Evolutionary conservation across 2,888 invertebrate genomes (phyloP).

Genomic region (Acronicta alni): DNA sequence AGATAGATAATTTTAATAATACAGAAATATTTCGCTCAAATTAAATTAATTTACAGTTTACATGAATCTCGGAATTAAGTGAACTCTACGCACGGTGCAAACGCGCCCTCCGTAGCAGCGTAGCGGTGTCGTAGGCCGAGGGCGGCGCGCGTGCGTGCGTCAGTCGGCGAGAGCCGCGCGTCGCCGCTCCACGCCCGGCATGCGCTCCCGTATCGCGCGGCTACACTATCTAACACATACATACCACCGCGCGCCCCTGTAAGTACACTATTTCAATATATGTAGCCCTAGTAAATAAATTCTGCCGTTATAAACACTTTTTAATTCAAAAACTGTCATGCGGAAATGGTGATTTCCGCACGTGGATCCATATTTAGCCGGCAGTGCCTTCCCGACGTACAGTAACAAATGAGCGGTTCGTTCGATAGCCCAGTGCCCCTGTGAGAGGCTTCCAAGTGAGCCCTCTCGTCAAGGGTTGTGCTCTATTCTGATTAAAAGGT

Average conservation of each 20-base stretch:
- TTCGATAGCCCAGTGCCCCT: conserved; percentile 89
- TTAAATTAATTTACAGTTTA: conserved; percentile 42
- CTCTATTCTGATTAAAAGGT: conserved; percentile 64
- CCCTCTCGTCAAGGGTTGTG: conserved; percentile 79
- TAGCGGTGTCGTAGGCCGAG: conserved; percentile 58
- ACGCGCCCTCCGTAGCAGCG: conserved; percentile 65
- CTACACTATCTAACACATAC: conserved; percentile 65
- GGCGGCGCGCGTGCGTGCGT: conserved; percentile 81
- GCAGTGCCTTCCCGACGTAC: conserved; percentile 76
- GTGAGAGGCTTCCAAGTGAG: conserved; percentile 80
- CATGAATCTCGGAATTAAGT: conserved; percentile 34
- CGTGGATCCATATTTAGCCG: conserved; percentile 80
- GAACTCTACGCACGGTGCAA: conserved; percentile 52
- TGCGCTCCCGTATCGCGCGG: conserved; percentile 70
- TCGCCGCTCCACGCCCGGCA: conserved; percentile 79
- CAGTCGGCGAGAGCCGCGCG: conserved; percentile 83
- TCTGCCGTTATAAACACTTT: conserved; percentile 30
- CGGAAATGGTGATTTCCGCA: conserved; percentile 75
- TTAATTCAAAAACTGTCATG: conserved; percentile 65
- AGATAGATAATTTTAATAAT: background rate
- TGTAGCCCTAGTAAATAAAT: conserved; percentile 2
- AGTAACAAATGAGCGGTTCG: conserved; percentile 84
- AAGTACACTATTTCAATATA: conserved; percentile 66
- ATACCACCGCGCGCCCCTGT: conserved; percentile 86
- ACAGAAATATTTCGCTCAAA: conserved; percentile 16